Evolutionary conservation across 2,797 vertebrate genomes (phyloP).

Genomic region (Phrynocephalus forsythii): DNA sequence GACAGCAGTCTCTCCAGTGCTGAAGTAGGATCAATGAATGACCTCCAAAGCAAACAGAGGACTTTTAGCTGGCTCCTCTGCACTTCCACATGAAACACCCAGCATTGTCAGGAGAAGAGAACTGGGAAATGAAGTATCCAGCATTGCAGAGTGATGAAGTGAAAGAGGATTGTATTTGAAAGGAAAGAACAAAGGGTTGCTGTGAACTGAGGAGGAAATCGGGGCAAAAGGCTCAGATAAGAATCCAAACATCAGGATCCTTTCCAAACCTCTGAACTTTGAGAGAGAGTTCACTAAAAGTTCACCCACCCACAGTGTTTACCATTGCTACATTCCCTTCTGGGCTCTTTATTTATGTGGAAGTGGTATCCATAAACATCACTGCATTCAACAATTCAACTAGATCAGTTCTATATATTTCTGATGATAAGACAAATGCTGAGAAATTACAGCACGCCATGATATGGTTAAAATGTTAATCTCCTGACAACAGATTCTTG

Average conservation of each 20-base stretch:
- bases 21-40: not conserved
- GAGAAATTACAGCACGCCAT: not conserved
- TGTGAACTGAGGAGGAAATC: conserved; percentile 7
- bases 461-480: not conserved
- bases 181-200: conserved; percentile 15
- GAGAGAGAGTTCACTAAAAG: conserved; percentile 22
- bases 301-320: conserved; percentile 28
- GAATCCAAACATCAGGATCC: conserved; percentile 31
- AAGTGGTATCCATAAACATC: conserved; percentile 34
- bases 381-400: not conserved
- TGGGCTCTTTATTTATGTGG: conserved; percentile 33
- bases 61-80: not conserved
- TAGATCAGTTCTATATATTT: not conserved
- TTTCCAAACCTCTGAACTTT: conserved; percentile 44
- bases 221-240: conserved; percentile 30
- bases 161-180: not conserved
- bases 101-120: not conserved
- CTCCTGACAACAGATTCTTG: not conserved
- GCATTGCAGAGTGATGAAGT: accelerated
- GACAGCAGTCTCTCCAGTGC: not conserved
- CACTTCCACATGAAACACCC: not conserved
- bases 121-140: not conserved
- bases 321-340: conserved; percentile 28
- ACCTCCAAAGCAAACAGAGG: not conserved
- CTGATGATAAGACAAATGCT: conserved; percentile 10